Conservation (phyloP, 2,797 vertebrate genomes). For the Percopsis omiscomaycus region DNA sequence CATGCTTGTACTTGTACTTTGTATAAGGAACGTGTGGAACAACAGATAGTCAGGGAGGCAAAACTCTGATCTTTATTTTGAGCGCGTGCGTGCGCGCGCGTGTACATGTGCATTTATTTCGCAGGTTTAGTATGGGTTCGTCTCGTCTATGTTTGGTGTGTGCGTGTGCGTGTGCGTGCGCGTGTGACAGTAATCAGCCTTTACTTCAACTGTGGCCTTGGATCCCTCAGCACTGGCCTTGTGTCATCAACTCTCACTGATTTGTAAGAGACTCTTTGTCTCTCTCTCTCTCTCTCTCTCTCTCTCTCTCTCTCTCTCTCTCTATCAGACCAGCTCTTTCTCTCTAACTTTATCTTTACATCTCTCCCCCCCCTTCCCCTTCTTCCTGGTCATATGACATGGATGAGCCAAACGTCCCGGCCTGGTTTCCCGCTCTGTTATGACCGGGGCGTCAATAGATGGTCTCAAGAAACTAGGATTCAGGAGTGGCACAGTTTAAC, state of each 20-base stretch:
- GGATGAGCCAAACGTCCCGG: constrained; percentile 52
- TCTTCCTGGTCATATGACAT: constrained; percentile 67
- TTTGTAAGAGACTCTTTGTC: constrained; percentile 61
- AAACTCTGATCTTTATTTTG: neutral
- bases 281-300: constrained; percentile 13
- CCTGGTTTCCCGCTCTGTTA: constrained; percentile 54
- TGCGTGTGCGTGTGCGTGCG: neutral
- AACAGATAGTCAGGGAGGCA: too few relatives aligned
- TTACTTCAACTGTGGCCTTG: constrained; percentile 15
- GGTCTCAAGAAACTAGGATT: constrained; percentile 21
- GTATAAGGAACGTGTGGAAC: too few relatives aligned
- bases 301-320: constrained; percentile 17
- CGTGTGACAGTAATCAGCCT: constrained; percentile 12
- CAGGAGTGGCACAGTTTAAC: neutral
- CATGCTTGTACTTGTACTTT: too few relatives aligned
- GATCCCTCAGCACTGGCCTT: constrained; percentile 30
- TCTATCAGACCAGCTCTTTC: constrained; percentile 52
- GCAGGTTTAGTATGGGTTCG: neutral
- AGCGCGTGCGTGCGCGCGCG: neutral
- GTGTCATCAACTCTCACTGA: constrained; percentile 29
- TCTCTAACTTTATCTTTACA: constrained; percentile 29
- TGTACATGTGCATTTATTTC: neutral
- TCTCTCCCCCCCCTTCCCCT: constrained; percentile 17
- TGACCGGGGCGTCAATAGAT: constrained; percentile 36
- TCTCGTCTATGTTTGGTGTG: neutral